These are phyloP conservation scores for Acyrthosiphon pisum DNA, from an alignment of 1,140 invertebrate genomes.

Conservation along the genomic window DNA sequence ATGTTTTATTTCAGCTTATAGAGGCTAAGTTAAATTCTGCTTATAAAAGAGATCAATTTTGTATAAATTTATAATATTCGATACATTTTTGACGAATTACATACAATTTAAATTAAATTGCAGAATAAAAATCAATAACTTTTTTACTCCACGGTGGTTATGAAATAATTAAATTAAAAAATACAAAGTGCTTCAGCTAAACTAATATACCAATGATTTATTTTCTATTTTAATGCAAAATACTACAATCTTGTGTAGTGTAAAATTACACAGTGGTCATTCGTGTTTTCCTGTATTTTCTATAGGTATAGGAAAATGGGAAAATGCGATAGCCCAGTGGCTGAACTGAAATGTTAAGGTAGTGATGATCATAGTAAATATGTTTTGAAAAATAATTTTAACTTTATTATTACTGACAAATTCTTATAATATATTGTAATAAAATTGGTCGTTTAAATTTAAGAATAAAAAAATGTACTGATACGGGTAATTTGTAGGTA, in stretches of 20 bases:
- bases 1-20: no score
- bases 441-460: neutral
- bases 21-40: no score
- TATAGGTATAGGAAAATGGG: no score
- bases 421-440: neutral
- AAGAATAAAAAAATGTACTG: neutral
- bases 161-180: neutral
- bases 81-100: no score
- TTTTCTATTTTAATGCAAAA: neutral
- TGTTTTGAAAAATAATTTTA: neutral
- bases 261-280: neutral
- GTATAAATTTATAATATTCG: no score
- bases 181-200: no score
- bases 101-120: no score
- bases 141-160: neutral
- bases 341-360: neutral
- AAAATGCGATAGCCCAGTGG: no score
- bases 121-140: no score
- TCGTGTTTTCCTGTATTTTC: neutral
- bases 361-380: neutral
- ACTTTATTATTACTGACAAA: neutral
- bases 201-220: neutral
- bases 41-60: no score
- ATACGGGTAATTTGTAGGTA: neutral
- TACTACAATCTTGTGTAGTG: neutral